Evolutionary conservation across 2,888 invertebrate genomes (phyloP).

Genomic region (Megastigmus dorsalis): DNA sequence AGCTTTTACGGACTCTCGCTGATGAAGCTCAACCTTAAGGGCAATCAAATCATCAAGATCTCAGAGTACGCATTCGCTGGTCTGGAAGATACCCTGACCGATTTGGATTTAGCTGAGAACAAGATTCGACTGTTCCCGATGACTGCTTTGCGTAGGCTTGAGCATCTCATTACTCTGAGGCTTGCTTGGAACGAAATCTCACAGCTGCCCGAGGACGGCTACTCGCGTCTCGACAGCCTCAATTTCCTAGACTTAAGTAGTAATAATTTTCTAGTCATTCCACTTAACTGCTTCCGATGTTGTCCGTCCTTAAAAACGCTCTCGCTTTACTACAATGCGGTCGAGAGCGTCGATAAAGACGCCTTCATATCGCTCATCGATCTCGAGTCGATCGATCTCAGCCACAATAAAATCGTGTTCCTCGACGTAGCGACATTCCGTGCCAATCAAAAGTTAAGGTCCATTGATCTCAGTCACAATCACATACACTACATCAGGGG

Average conservation of each 20-base stretch:
- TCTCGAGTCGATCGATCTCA: constrained; percentile 89
- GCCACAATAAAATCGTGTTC: constrained; percentile 89
- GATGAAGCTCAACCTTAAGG: constrained; percentile 87
- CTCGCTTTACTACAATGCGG: constrained; percentile 89
- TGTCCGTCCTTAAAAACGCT: constrained; percentile 87
- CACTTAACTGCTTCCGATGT: constrained; percentile 85
- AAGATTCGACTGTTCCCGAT: constrained; percentile 89
- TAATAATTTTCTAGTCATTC: constrained; percentile 87
- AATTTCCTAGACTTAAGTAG: constrained; percentile 89
- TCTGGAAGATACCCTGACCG: constrained; percentile 84
- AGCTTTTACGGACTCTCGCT: constrained; percentile 91
- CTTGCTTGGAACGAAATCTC: constrained; percentile 79
- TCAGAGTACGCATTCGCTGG: constrained; percentile 90
- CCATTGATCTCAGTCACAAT: constrained; percentile 91
- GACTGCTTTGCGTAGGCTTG: constrained; percentile 84
- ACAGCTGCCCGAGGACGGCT: constrained; percentile 82
- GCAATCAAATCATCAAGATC: constrained; percentile 86
- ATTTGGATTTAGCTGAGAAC: constrained; percentile 92
- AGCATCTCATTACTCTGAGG: constrained; percentile 81
- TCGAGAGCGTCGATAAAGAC: constrained; percentile 85
- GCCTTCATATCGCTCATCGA: constrained; percentile 84
- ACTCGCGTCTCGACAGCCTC: constrained; percentile 83
- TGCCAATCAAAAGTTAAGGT: constrained; percentile 84
- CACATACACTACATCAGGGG: constrained; percentile 90
- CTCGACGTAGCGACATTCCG: constrained; percentile 85